These are phyloP conservation scores for Eumacrocentrus americanus DNA, from an alignment of 2,888 invertebrate species.

Conservation along the genomic window DNA sequence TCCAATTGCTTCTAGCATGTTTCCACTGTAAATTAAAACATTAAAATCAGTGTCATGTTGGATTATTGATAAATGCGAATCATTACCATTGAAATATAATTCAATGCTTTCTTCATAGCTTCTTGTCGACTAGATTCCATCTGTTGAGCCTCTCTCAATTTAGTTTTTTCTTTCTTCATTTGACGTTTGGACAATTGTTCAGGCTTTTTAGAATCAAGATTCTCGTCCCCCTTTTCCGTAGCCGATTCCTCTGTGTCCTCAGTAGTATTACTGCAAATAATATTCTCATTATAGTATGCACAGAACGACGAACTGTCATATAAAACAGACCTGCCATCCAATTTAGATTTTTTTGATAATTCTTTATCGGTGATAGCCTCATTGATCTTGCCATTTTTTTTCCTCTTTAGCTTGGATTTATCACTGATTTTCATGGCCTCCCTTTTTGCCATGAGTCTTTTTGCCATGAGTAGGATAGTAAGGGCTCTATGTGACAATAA, in stretches of 20 bases:
- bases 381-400: too few relatives aligned
- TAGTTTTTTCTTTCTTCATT: conserved; percentile 70
- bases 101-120: conserved; percentile 68
- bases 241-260: conserved; percentile 44
- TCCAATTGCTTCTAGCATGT: conserved; percentile 73
- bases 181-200: conserved; percentile 70
- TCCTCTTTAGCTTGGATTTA: conserved; percentile 14
- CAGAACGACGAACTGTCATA: neutral
- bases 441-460: conserved; percentile 9
- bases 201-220: conserved; percentile 37
- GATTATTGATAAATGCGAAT: neutral
- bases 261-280: conserved; percentile 12
- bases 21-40: conserved; percentile 68
- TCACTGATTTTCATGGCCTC: neutral
- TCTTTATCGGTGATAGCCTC: conserved; percentile 2
- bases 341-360: conserved; percentile 17
- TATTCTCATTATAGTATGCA: neutral
- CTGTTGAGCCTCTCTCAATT: conserved; percentile 65
- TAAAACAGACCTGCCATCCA: conserved; percentile 4
- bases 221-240: conserved; percentile 39
- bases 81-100: conserved; percentile 66
- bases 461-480: neutral
- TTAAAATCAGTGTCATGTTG: neutral
- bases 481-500: neutral
- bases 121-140: conserved; percentile 65